Base-by-base conservation (phyloP, 2,797 vertebrate genomes). In the Anableps anableps region DNA sequence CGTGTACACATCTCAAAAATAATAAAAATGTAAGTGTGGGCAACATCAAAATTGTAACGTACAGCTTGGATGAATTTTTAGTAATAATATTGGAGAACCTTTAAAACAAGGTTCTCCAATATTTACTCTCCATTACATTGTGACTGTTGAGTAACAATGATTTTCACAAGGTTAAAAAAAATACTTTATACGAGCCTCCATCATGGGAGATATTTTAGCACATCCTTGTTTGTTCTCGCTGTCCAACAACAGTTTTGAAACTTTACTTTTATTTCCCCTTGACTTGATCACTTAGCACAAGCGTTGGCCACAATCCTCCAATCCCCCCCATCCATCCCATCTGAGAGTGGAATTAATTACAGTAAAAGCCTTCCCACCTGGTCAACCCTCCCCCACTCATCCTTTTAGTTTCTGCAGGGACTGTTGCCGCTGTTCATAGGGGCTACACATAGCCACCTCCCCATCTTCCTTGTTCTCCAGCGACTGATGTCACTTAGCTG, bases 401-500 rank as follows among this genome's bases (percentile, higher is more conserved):
- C 77, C 74, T 72, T 83, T 89, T 84, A 88, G 80, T 88, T 78
- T 85, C 79, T 55, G 45, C n/a, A 10, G 74, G 66, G 78, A 77
- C 78, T 76, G 70, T 50, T 11, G 68, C 83, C 83, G 78, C 76
- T 68, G 70, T 0, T 19, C 21, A 50, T 23, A 6, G 80, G 75
- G 64, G 80, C 76, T 76, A 79, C 58, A 38, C 74, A 45, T 84
- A 83, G 77, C 88, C 83, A 77, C 85, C 87, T 81, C 74, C 81
- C 64, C 75, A 48, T 51, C 74, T 31, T 45, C 79, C 13, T 83
- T 80, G 51, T 82, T 86, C 84, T 83, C 23, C 70, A 29, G 79
- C 81, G 58, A 89, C 90, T 95, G 94, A 95, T 95, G 94, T 95
- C 94, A 95, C 91, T 93, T 85, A 82, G 95, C 95, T 95, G 94